Percentiles rank a stretch among this genome's conserved stretches.
phyloP scores from a whole-genome alignment of 2,797 vertebrate genomes.

The Manis pentadactyla region DNA sequence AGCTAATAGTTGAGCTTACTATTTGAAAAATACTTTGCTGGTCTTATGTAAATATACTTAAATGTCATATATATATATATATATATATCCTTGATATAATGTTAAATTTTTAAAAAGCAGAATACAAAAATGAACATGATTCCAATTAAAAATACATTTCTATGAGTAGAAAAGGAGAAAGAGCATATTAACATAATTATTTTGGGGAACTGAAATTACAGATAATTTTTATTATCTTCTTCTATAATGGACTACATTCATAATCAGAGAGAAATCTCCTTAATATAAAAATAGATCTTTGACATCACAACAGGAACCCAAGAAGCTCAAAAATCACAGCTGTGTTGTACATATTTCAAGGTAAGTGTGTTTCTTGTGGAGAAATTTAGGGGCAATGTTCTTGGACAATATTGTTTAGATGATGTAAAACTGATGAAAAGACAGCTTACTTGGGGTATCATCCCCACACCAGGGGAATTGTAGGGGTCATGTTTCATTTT shows the following conservation, averaged over 20 bases:
- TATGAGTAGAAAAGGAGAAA: background rate
- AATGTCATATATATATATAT: background rate
- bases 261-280: slow-evolving; percentile 9
- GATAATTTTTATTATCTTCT: background rate
- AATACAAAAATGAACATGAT: background rate
- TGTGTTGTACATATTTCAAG: background rate
- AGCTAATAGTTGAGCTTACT: slow-evolving; percentile 2
- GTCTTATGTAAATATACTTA: background rate
- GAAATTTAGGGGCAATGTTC: background rate
- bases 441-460: accelerated
- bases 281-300: background rate
- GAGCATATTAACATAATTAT: background rate
- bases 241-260: background rate
- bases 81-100: background rate
- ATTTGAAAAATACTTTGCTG: background rate
- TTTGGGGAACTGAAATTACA: background rate
- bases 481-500: background rate
- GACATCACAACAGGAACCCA: background rate
- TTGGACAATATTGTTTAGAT: background rate
- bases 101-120: background rate
- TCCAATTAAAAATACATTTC: background rate
- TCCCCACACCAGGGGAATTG: background rate
- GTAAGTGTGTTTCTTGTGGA: background rate
- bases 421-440: background rate
- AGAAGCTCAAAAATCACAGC: background rate